Evolutionary conservation across 2,113 vertebrate genomes (phyloP).

Genomic region (Morone chrysops): DNA sequence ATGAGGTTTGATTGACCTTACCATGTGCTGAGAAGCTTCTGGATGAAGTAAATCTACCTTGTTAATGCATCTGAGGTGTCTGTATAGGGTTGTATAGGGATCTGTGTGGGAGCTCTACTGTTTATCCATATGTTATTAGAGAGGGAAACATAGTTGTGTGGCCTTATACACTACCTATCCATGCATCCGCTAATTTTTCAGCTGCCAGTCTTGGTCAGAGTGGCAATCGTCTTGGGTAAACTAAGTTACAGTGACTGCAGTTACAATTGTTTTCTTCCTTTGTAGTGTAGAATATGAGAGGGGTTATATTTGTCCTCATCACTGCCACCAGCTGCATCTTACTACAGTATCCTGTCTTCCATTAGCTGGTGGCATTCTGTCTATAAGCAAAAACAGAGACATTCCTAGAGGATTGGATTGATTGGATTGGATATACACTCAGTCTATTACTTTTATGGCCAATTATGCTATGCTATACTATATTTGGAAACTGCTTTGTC

Average conservation of each 20-base stretch:
- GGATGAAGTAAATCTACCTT: neutral
- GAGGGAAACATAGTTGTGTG: neutral
- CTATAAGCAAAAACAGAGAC: slow-evolving; percentile 1
- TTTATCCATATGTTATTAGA: neutral
- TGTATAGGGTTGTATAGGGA: neutral
- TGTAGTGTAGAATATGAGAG: neutral
- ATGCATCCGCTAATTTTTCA: neutral
- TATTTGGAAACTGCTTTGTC: neutral
- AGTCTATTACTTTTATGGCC: neutral
- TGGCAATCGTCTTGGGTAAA: neutral
- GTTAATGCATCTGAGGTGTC: neutral
- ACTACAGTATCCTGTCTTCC: neutral
- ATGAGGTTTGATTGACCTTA: neutral
- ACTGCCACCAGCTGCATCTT: neutral
- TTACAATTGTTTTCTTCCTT: neutral
- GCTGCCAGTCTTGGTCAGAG: neutral
- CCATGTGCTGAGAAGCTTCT: neutral
- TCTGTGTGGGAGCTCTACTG: neutral
- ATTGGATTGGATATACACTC: neutral
- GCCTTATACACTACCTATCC: too few relatives aligned
- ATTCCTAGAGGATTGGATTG: slow-evolving; percentile 2
- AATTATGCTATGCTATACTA: neutral
- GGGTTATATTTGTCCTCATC: slow-evolving; percentile 5
- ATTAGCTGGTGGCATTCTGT: slow-evolving; percentile 3
- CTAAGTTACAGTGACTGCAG: neutral